Base-by-base conservation (phyloP, 30 jellyfish, hydroid and myxozoan genomes). In the Aurelia aurita region DNA sequence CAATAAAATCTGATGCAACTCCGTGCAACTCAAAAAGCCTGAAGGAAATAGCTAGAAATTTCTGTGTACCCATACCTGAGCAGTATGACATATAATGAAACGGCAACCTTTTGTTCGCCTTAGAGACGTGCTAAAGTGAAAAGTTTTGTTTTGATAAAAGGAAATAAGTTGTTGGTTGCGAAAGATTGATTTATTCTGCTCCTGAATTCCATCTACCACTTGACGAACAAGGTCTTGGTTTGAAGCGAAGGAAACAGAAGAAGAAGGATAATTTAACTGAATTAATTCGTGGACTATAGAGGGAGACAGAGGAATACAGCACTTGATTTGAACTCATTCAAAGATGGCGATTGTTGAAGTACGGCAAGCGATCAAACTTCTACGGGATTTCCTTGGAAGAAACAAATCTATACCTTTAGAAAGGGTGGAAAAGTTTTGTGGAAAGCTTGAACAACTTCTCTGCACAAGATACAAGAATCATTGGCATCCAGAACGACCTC, bases 401-500 rank as follows among this genome's bases (percentile, higher is more conserved):
- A 71, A 80, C 69, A 89, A 80, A 44, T 53, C 46, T 20, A 61
- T 94, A 2, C 86, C 97, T 21, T 79, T 58, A 14, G 92, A 85
- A 51, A 94, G 60, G 65, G 58, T 94, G 54, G 99, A 94, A 32
- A 43, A 53, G 27, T 94, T 94, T 74, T 77, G 97, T 29, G 60
- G 75, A 35, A 67, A 58, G 39, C 89, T 94, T 27, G 99, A 89
- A 75, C 61, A 79, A 68, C 67, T 82, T n/a, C 91, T 94, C n/a
- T 55, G 58, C 43, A 86, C 77, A 21, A 94, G 80, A 69, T 94
- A 85, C 77, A 66, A 79, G 77, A 79, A 87, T 39, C 99, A 94
- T 69, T 94, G 99, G 99, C 96, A 82, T 71, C 99, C 99, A 12
- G 83, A 94, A 68, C 77, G 89, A 79, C 99, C 99, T 9, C 86